phyloP scores from a whole-genome alignment of 2,888 invertebrate species.

The Acanthosepion lycidas region DNA sequence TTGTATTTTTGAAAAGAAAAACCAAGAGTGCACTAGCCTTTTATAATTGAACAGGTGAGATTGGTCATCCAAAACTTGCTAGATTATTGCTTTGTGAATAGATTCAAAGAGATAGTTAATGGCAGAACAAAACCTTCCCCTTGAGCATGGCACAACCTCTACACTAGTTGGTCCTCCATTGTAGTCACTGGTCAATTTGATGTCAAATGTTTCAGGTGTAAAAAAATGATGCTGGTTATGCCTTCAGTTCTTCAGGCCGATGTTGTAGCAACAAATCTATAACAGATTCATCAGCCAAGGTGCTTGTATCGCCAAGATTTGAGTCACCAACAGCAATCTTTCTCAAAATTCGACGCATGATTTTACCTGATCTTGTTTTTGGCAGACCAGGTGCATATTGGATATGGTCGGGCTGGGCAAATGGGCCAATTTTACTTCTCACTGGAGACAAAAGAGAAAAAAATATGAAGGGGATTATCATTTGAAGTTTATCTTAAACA shows the following conservation, averaged over 20 bases:
- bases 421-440: constrained; percentile 91
- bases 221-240: not conserved
- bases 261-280: constrained; percentile 78
- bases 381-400: constrained; percentile 95
- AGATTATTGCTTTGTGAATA: constrained; percentile 33
- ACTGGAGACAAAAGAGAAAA: constrained; percentile 78
- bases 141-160: not conserved
- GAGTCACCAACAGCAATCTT: constrained; percentile 92
- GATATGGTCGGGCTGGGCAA: constrained; percentile 94
- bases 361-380: constrained; percentile 97
- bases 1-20: not conserved
- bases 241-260: constrained; percentile 57
- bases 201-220: not conserved
- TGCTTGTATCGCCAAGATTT: constrained; percentile 93
- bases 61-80: not conserved
- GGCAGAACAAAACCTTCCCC: not conserved
- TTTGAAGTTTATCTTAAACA: not conserved
- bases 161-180: not conserved
- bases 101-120: not conserved
- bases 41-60: not conserved
- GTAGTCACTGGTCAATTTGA: not conserved
- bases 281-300: constrained; percentile 92
- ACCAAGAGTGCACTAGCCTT: not conserved
- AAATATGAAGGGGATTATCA: not conserved
- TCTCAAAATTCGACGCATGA: constrained; percentile 94